phyloP scores from a whole-genome alignment of 2,113 vertebrate genomes.

The Rhinichthys klamathensis region DNA sequence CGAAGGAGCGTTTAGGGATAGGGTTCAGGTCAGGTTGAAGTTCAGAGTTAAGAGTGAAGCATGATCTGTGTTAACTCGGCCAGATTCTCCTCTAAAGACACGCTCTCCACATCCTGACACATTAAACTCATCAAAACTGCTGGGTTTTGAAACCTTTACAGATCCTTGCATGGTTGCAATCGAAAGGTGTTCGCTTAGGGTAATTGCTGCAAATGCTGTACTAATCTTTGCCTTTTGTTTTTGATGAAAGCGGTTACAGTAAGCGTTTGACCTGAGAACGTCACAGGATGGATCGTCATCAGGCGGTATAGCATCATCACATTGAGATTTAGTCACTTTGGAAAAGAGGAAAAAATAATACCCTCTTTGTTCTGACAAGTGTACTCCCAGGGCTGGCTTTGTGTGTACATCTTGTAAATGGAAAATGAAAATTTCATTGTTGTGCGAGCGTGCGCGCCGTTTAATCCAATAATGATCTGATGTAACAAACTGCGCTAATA shows the following conservation, averaged over 20 bases:
- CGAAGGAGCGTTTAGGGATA: not conserved
- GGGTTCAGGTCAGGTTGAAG: not conserved
- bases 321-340: constrained; percentile 15
- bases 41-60: not conserved
- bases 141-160: not conserved
- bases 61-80: not conserved
- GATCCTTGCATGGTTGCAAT: not conserved
- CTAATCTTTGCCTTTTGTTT: not conserved
- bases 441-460: constrained; percentile 78
- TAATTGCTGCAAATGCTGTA: not conserved
- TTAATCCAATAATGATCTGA: constrained; percentile 97
- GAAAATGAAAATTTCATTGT: constrained; percentile 94
- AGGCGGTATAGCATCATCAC: not conserved
- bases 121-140: not conserved
- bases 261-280: not conserved
- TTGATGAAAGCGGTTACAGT: not conserved
- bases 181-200: not conserved
- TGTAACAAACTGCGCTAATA: constrained; percentile 92
- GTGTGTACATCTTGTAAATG: constrained; percentile 78
- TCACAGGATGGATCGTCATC: not conserved
- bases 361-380: constrained; percentile 76
- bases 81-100: not conserved
- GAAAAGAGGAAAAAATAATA: constrained; percentile 65
- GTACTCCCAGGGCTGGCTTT: constrained; percentile 66
- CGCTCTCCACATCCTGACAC: not conserved